A percentile compares a stretch with the other conserved stretches of the same genome.
phyloP scores from a whole-genome alignment of 2,888 invertebrate genomes.

The Nowickia ferox region DNA sequence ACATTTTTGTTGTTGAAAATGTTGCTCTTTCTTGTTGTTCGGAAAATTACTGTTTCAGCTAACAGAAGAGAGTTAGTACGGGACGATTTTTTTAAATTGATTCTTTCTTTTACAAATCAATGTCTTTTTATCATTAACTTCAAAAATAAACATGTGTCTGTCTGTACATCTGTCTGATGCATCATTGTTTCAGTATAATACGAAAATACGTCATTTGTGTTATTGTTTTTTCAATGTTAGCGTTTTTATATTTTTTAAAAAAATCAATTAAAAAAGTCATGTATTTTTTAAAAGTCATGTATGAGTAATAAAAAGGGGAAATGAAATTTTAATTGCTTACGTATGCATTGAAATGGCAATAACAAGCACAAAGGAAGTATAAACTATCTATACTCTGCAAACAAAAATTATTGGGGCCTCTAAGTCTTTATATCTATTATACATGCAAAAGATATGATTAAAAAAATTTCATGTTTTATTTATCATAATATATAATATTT shows the following conservation, averaged over 20 bases:
- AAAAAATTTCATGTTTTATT: too few species aligned
- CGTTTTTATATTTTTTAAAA: background rate
- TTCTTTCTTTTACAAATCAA: background rate
- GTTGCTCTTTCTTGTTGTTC: too few species aligned
- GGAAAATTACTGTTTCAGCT: background rate
- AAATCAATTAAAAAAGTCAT: constrained; percentile 8
- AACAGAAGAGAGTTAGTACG: background rate
- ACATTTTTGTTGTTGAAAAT: background rate
- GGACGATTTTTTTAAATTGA: background rate
- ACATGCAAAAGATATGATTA: too few species aligned
- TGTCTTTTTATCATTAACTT: background rate
- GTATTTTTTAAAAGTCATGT: constrained; percentile 3
- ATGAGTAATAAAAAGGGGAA: constrained; percentile 1
- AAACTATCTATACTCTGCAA: too few species aligned
- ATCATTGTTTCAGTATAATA: background rate
- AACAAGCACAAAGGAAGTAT: background rate
- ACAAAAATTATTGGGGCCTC: too few species aligned
- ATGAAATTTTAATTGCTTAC: constrained; percentile 3
- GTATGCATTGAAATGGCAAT: background rate
- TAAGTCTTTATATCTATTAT: too few species aligned
- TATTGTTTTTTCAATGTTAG: background rate
- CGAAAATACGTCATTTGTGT: background rate
- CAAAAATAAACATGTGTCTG: background rate
- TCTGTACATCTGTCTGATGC: background rate
- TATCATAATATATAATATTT: too few species aligned